Evolutionary conservation across 1,140 invertebrate species (phyloP).

Genomic region (Chrysomallon squamiferum): DNA sequence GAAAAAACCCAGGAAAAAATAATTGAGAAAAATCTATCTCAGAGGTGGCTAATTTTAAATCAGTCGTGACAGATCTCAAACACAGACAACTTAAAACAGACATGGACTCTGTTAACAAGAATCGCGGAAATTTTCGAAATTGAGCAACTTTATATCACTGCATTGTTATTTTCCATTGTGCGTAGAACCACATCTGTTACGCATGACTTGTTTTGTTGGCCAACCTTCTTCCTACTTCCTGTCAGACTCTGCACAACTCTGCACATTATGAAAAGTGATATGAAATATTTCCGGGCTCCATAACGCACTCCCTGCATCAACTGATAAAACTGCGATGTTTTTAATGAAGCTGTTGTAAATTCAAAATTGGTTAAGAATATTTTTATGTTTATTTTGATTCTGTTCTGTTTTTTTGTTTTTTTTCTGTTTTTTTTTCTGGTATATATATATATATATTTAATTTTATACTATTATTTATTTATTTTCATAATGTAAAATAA

Average conservation of each 20-base stretch:
- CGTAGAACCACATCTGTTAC: background rate
- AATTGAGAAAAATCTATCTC: no score
- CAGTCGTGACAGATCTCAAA: background rate
- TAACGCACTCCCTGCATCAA: no score
- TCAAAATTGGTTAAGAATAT: no score
- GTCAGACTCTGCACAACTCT: background rate
- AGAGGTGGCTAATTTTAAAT: constrained; percentile 1
- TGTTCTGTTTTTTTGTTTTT: no score
- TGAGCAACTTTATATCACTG: constrained; percentile 15
- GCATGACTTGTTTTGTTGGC: background rate
- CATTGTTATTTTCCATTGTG: constrained; percentile 12
- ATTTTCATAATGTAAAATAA: no score
- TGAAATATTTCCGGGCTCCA: background rate
- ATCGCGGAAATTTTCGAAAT: constrained; percentile 9
- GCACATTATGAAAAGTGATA: constrained; percentile 1
- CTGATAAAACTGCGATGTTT: no score
- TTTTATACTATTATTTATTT: no score
- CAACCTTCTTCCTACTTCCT: background rate
- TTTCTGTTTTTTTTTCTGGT: no score
- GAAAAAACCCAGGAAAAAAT: no score
- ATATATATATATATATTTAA: no score
- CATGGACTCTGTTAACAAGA: background rate
- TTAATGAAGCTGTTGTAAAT: no score
- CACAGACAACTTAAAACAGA: background rate
- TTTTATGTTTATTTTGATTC: no score